Percentiles rank a stretch among this genome's conserved stretches.
phyloP scores from a whole-genome alignment of 1,140 invertebrate species.

The Spodoptera frugiperda region DNA sequence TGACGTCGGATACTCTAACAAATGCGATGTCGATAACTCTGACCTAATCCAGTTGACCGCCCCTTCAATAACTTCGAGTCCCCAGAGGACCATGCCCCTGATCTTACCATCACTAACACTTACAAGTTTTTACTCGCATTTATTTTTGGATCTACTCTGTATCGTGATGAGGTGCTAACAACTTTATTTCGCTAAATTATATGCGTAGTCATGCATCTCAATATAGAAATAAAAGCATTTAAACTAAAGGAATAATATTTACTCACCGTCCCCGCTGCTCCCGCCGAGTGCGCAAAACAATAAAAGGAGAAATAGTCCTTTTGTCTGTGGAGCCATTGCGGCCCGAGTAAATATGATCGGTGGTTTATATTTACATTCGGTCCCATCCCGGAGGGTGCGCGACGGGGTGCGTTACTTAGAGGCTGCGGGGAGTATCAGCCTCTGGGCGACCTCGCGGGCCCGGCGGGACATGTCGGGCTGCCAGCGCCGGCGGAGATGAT shows the following conservation, averaged over 20 bases:
- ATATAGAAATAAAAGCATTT: slow-evolving; percentile 58
- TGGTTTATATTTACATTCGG: slow-evolving; percentile 73
- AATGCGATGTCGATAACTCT: slow-evolving; percentile 15
- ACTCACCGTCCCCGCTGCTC: slow-evolving; percentile 74
- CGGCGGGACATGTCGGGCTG: slow-evolving; percentile 60
- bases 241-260: slow-evolving; percentile 68
- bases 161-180: not conserved
- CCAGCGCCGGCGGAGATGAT: slow-evolving; percentile 56
- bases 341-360: slow-evolving; percentile 73
- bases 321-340: slow-evolving; percentile 78
- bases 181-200: slow-evolving; percentile 46
- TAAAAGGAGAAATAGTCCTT: slow-evolving; percentile 70
- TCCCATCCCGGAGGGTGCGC: slow-evolving; percentile 75
- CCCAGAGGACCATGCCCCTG: not conserved
- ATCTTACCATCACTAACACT: slow-evolving; percentile 7
- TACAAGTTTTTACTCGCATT: not conserved
- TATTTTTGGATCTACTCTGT: slow-evolving; percentile 8
- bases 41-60: slow-evolving; percentile 27
- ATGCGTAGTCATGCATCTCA: slow-evolving; percentile 64
- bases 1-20: not conserved
- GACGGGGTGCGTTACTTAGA: slow-evolving; percentile 46
- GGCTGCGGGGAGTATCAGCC: slow-evolving; percentile 34
- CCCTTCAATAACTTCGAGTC: slow-evolving; percentile 13
- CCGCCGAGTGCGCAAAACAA: slow-evolving; percentile 72
- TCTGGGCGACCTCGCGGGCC: slow-evolving; percentile 50